These are phyloP conservation scores for Notodonta dromedarius DNA, from an alignment of 2,888 invertebrate species.

Conservation along the genomic window DNA sequence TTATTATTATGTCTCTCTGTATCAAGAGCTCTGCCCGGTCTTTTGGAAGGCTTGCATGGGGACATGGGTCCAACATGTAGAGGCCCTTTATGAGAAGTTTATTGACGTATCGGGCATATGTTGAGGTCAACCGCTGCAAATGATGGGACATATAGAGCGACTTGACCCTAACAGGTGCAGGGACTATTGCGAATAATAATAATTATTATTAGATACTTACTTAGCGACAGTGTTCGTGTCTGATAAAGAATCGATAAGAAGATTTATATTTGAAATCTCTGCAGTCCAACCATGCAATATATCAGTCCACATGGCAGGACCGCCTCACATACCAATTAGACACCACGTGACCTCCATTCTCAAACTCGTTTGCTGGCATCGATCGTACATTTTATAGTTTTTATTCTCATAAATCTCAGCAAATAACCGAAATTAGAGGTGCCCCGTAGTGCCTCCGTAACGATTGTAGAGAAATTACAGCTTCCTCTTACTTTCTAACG, in stretches of 20 bases:
- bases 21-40: no score
- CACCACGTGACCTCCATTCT: conserved; percentile 29
- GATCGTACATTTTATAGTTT: conserved; percentile 13
- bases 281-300: conserved; percentile 4
- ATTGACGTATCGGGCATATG: no score
- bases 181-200: no score
- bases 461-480: conserved; percentile 33
- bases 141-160: no score
- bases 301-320: conserved; percentile 19
- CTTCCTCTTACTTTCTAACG: conserved; percentile 33
- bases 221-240: no score
- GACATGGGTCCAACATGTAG: no score
- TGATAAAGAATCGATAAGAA: not conserved
- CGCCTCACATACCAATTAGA: conserved; percentile 17
- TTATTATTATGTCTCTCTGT: no score
- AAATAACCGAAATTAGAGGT: conserved; percentile 37
- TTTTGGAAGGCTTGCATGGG: no score
- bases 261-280: conserved; percentile 1
- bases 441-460: conserved; percentile 17
- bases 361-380: not conserved
- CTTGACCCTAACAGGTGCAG: no score
- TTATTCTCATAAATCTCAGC: conserved; percentile 35
- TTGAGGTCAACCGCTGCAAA: no score
- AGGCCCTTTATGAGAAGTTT: no score
- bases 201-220: no score